Evolutionary conservation across 2,888 invertebrate genomes (phyloP), one percentile per base, ranked within the genome.

Genomic region (Caenorhabditis sp.): DNA sequence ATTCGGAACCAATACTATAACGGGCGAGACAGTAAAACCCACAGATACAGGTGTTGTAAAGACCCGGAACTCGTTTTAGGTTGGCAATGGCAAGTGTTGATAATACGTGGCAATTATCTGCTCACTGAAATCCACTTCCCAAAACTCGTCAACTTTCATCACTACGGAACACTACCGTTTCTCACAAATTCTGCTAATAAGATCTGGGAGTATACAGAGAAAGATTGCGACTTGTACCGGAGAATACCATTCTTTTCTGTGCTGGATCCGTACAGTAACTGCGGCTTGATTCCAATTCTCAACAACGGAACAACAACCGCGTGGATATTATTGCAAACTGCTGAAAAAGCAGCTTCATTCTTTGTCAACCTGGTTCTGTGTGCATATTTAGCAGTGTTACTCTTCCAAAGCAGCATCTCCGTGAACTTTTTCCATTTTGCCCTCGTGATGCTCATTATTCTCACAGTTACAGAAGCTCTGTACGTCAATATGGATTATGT

Each of bases 71-170:
- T 9, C 8, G 1, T 13, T 55, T 43, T 7, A 63, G 63, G 45
- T 37, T 72, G 71, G 71, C 71, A 71, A 39, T 55, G 62, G 55
- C 71, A 71, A 30, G 13, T 71, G 13, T 17, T 71, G 17, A 48
- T 56, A 30, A 56, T 71, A 15, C 53, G 71, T 7, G 71, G 71
- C 48, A 71, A 71, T 20, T 46, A 62, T 4, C 48, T 37, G 5
- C 17, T 71, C 24, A 61, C 26, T 1, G 17, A 35, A 0, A 24
- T 71, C 4, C 20, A 30, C 0, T 62, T 62, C 8, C 62, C 71
- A 9, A 71, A 71, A 32, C 53, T 71, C 0, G 15, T 2, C 2
- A 53, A 71, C 24, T 62, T 55, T 15, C 35, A 46, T 24, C 71
- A 71, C 48, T 71, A 37, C 32, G 71, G 71, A 15, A 52, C 8